Evolutionary conservation across 2,888 invertebrate genomes (phyloP), one percentile per base, ranked within the genome.

Genomic region (Ditula angustiorana): DNA sequence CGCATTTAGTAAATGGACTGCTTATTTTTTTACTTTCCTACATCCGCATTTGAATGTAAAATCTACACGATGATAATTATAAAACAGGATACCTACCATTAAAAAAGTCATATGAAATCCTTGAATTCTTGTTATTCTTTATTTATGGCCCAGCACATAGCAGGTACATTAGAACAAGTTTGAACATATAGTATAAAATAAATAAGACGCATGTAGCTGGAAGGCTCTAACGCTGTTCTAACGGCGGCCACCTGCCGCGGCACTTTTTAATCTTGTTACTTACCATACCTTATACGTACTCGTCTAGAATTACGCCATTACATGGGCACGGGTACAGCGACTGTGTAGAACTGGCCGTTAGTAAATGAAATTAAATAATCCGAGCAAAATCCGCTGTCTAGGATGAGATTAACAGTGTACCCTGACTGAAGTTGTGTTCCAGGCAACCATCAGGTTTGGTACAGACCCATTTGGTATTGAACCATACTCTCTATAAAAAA

Each of bases 231-330:
- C 86, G 80, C 81, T 77, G 79, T 86, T 89, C 91, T 90, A 90
- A 88, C 73, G 81, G 76, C 79, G 81, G 85, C 84, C 90, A 88
- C 88, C 90, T 89, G 90, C 82, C 84, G 81, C 81, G 80, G 81
- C 69, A 77, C 82, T 88, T 89, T 92, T 90, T 90, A 90, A 90
- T 91, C 90, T 87, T 85, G 83, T 92, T 89, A 88, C 87, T 85
- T 85, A 84, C 87, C 85, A 84, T 85, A 80, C 90, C 90, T 84
- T 91, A 75, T 70, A 83, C 84, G 88, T 78, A 83, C 82, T 78
- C 86, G 86, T 86, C 85, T 90, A 85, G 87, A 84, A 88, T 90
- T 91, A 91, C 91, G 78, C 84, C 79, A 87, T 87, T 87, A 87
- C 81, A 82, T 33, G 56, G n/a, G n/a, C 66, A 49, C 33, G 62